These are phyloP conservation scores for Petrolisthes cinctipes DNA, from an alignment of 2,888 invertebrate species.

Conservation along the genomic window DNA sequence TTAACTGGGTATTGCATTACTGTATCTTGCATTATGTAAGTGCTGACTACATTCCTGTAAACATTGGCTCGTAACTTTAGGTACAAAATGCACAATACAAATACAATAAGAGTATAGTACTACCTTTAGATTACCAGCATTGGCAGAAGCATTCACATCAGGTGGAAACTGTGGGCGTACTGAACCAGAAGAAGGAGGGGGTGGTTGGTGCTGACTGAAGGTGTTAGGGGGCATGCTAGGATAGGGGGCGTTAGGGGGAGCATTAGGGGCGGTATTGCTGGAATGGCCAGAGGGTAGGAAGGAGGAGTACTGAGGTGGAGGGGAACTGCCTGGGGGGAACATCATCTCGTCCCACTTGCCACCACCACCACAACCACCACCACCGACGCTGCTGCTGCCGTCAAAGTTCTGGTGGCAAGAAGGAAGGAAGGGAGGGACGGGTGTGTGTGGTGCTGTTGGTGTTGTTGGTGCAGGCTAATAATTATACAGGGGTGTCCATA, in stretches of 20 bases:
- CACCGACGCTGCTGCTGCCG: neutral
- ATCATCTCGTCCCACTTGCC: conserved; percentile 59
- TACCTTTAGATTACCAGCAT: conserved; percentile 47
- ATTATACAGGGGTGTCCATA: too few relatives aligned
- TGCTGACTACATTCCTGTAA: too few relatives aligned
- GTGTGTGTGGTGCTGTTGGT: neutral
- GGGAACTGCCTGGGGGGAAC: conserved; percentile 59
- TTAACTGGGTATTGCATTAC: too few relatives aligned
- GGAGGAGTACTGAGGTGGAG: conserved; percentile 64
- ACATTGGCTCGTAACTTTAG: too few relatives aligned
- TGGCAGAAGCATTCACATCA: conserved; percentile 33
- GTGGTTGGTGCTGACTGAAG: conserved; percentile 25
- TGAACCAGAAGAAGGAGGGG: conserved; percentile 34
- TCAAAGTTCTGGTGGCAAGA: conserved; percentile 46
- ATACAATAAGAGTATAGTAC: neutral
- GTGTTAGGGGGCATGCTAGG: conserved; percentile 53
- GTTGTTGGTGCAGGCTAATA: neutral
- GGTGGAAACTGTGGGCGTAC: conserved; percentile 59
- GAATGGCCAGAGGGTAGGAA: conserved; percentile 41
- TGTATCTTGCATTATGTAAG: too few relatives aligned
- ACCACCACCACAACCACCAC: conserved; percentile 31
- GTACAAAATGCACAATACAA: neutral
- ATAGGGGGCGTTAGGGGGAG: conserved; percentile 55
- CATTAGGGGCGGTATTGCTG: conserved; percentile 49
- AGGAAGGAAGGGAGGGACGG: neutral